Base-by-base conservation (phyloP, 1,140 invertebrate genomes). In the Campoletis sonorensis region DNA sequence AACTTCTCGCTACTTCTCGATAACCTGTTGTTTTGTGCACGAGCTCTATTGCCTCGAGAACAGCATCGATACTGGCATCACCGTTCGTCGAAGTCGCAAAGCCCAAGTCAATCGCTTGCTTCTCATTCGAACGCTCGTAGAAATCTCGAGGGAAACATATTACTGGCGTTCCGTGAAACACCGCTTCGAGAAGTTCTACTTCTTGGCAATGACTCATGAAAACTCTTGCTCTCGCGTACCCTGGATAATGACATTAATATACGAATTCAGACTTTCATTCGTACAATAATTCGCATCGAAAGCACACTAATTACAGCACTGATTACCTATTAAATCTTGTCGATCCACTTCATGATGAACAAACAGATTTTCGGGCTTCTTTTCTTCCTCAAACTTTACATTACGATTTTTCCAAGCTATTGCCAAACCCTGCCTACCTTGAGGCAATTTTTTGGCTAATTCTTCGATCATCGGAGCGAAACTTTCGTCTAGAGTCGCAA, bases 301-400 rank as follows among this genome's bases (percentile, higher is more conserved):
- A 73, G 18, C 26, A 64, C n/a, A 77, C 26, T 33, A 30, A 77
- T 77, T 73, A 45, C 1, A 23, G 27, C 16, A 73, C 33, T 26
- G 70, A 30, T 82, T 87, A 92, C 91, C 91, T 85, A 91, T 86
- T 10, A 92, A 80, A 84, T 92, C 90, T 84, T 92, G 91, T 21
- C 91, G 86, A 84, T 91, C 87, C 37, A 90, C 83, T 72, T 85
- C 67, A 18, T 79, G 45, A 16, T 81, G 68, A 64, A 91, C 75
- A 58, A 91, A 89, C 68, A 91, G 83, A 86, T 92, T 92, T 30
- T 84, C 84, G 16, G 88, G 87, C 37, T n/a, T 70, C n/a, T 79
- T 77, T 54, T 83, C 79, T 10, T 83, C 58, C 1, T 61, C 77
- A 4, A 85, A 21, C 18, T 79, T 83, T n/a, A 83, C 71, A 33